Base-by-base conservation (phyloP, 1,140 invertebrate genomes). In the Cardiocondyla obscurior region DNA sequence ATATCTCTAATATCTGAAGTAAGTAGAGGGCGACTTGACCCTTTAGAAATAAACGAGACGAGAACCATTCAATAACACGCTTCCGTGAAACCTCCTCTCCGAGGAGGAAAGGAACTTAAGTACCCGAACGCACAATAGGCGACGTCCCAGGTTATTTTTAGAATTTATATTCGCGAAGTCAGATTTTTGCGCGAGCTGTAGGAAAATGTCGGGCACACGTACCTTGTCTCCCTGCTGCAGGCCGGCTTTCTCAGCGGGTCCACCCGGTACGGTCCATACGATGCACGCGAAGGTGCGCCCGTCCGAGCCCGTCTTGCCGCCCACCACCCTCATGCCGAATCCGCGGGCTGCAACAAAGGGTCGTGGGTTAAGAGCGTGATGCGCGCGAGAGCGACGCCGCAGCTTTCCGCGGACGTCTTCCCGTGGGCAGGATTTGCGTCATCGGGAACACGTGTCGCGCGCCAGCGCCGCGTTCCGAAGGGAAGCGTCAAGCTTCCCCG, bases 261-360 rank as follows among this genome's bases (percentile, higher is more conserved):
- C 98, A 46, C 97, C 97, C 1, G 97, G 97, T 28, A 98, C 97
- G 0, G 97, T 98, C 96, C 97, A 98, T 12, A 98, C 97, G 85
- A 99, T 97, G 91, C 97, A 97, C 58, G 98, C 98, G 88, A 98
- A 97, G 60, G 98, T 95, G 22, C 96, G 95, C 5, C 97, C 97
- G 92, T 98, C 97, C 3, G 96, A 94, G 22, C 96, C 96, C 4
- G 96, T 96, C 92, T 98, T 98, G 19, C 98, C 98, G 5, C 98
- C 98, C 4, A 98, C 97, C 3, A 99, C 97, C 82, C 98, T 95
- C 97, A 99, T 98, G 2, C 98, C 98, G 90, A 99, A 98, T 76
- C 98, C 98, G 89, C 97, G 96, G 73, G 97, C 98, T 98, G 94
- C 25, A 93, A 93, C 81, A 86, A 60, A 69, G 51, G 25, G 28